These are phyloP conservation scores for Hirtodrosophila trivittata DNA, from an alignment of 2,888 invertebrate genomes.

Conservation along the genomic window DNA sequence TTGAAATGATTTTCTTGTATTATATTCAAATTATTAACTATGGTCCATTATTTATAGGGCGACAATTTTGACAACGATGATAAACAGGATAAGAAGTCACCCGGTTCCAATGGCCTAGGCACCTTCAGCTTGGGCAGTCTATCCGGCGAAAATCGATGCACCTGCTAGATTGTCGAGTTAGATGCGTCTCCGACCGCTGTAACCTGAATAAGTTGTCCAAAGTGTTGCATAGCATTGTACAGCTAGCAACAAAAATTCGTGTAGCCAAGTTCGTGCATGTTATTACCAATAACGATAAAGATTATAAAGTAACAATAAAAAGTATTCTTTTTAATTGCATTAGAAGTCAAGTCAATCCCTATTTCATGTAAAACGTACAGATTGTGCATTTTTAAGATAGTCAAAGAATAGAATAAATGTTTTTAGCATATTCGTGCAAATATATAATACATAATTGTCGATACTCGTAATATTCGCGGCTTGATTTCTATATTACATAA, in stretches of 20 bases:
- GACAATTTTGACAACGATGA: constrained; percentile 84
- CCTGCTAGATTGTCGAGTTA: constrained; percentile 78
- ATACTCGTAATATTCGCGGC: constrained; percentile 49
- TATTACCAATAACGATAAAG: constrained; percentile 26
- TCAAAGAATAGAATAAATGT: constrained; percentile 74
- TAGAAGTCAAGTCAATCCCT: constrained; percentile 28
- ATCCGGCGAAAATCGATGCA: constrained; percentile 83
- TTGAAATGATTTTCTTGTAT: not conserved
- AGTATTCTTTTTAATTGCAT: constrained; percentile 52
- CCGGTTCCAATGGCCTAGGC: constrained; percentile 83
- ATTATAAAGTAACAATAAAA: constrained; percentile 10
- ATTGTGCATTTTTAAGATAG: constrained; percentile 78
- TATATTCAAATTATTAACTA: not conserved
- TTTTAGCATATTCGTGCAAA: constrained; percentile 73
- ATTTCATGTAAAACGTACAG: constrained; percentile 67
- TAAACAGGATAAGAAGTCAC: constrained; percentile 83
- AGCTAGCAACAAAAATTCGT: constrained; percentile 30
- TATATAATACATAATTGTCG: constrained; percentile 50
- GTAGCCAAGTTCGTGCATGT: constrained; percentile 41
- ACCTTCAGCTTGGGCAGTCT: constrained; percentile 83
- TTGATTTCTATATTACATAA: constrained; percentile 61
- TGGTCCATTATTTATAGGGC: constrained; percentile 77
- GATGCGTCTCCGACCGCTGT: constrained; percentile 9
- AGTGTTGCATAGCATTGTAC: constrained; percentile 35
- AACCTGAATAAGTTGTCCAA: constrained; percentile 63